Conservation (phyloP, 2,113 vertebrate genomes). For the Motacilla tschutschensis region DNA sequence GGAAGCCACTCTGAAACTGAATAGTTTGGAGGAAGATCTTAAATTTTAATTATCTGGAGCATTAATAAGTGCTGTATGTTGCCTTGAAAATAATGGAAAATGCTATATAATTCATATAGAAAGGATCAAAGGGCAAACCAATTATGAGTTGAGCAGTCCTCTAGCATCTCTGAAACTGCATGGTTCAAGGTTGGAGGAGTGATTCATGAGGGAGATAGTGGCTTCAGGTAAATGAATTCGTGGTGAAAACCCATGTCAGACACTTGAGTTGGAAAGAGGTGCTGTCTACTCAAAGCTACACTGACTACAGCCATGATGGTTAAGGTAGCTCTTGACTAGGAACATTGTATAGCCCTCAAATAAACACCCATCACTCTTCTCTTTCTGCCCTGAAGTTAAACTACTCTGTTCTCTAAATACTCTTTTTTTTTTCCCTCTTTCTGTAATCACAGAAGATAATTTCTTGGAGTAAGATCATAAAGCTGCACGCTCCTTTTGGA, state of each 20-base stretch:
- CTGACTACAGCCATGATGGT: neutral
- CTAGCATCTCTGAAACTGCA: neutral
- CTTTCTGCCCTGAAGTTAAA: neutral
- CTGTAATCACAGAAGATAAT: neutral
- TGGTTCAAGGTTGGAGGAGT: neutral
- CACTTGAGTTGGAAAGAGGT: too few relatives aligned
- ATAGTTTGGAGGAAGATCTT: neutral
- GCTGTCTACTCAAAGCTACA: neutral
- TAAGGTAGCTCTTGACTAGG: neutral
- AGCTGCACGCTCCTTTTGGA: neutral
- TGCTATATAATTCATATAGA: neutral
- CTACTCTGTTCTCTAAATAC: neutral
- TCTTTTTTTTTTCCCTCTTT: neutral
- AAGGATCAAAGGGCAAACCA: neutral
- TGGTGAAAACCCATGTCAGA: neutral
- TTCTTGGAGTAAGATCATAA: neutral
- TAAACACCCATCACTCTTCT: neutral
- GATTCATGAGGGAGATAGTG: neutral
- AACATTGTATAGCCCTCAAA: neutral
- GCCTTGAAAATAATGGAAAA: neutral
- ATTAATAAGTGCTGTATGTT: neutral
- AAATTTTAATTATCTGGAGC: neutral
- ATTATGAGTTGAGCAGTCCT: neutral
- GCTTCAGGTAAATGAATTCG: neutral
- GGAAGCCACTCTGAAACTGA: neutral